phyloP scores from a whole-genome alignment of 2,113 vertebrate genomes.

The Periophthalmodon schlosseri region DNA sequence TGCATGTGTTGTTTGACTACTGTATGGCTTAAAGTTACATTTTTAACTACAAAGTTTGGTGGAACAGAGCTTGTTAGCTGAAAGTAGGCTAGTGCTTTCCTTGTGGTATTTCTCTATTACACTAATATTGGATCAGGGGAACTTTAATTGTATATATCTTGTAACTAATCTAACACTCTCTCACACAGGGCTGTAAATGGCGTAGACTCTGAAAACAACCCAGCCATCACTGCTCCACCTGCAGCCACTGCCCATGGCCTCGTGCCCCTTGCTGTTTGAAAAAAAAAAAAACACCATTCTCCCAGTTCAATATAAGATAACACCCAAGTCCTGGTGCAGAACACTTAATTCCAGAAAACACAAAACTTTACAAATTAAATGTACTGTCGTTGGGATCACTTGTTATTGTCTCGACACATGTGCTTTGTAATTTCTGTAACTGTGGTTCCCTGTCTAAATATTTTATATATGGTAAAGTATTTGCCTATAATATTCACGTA shows the following conservation, averaged over 20 bases:
- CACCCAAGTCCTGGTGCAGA: slow-evolving; percentile 10
- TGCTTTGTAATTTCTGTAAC: slow-evolving; percentile 35
- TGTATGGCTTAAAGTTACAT: neutral
- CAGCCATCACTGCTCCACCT: slow-evolving; percentile 79
- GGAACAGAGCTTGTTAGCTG: neutral
- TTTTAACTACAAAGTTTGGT: neutral
- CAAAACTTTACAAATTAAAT: slow-evolving; percentile 28
- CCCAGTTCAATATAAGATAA: neutral
- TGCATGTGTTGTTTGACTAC: neutral
- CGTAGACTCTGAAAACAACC: slow-evolving; percentile 81
- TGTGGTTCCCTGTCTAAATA: slow-evolving; percentile 22
- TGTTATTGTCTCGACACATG: slow-evolving; percentile 20
- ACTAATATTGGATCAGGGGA: neutral
- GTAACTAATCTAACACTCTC: slow-evolving; percentile 12
- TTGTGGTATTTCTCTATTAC: neutral
- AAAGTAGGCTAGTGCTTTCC: neutral
- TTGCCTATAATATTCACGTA: slow-evolving; percentile 30
- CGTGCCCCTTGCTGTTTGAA: slow-evolving; percentile 88
- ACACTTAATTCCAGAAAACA: slow-evolving; percentile 2
- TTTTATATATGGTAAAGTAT: slow-evolving; percentile 30
- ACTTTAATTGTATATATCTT: neutral
- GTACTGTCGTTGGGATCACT: slow-evolving; percentile 15
- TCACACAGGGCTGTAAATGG: slow-evolving; percentile 82
- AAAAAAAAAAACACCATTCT: neutral
- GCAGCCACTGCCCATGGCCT: slow-evolving; percentile 83